Evolutionary conservation across 2,888 invertebrate species (phyloP).

Genomic region (Drosophila ochracea): DNA sequence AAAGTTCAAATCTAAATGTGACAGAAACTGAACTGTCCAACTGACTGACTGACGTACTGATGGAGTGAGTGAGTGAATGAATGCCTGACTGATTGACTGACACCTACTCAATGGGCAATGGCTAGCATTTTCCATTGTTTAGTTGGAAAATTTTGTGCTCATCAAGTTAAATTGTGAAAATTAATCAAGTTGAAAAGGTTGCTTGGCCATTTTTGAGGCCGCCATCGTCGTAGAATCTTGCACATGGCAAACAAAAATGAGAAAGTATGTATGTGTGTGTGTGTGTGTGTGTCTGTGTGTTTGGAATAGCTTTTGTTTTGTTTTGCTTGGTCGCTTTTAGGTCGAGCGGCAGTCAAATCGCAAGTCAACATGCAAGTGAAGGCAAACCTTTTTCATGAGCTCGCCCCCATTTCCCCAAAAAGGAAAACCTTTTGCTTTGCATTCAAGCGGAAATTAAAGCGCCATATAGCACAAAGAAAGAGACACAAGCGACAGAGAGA

Average conservation of each 20-base stretch:
- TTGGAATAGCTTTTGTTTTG: slow-evolving; percentile 55
- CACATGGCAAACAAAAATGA: slow-evolving; percentile 41
- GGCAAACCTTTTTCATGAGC: slow-evolving; percentile 50
- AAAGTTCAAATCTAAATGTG: slow-evolving; percentile 53
- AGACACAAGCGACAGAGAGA: not conserved
- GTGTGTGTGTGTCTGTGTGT: not conserved
- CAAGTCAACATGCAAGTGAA: slow-evolving; percentile 71
- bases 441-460: slow-evolving; percentile 81
- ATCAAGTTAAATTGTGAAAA: slow-evolving; percentile 78
- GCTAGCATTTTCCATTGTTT: slow-evolving; percentile 44
- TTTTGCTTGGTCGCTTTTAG: slow-evolving; percentile 53
- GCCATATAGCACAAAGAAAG: slow-evolving; percentile 17
- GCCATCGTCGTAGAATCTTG: slow-evolving; percentile 9
- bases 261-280: not conserved
- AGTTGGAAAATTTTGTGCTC: slow-evolving; percentile 59
- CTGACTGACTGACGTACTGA: not conserved
- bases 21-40: slow-evolving; percentile 16
- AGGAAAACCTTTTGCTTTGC: slow-evolving; percentile 73
- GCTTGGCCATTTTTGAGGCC: slow-evolving; percentile 31
- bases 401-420: slow-evolving; percentile 10
- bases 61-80: slow-evolving; percentile 5
- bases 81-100: slow-evolving; percentile 15
- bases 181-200: slow-evolving; percentile 82
- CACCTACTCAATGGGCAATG: slow-evolving; percentile 20
- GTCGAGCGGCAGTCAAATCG: slow-evolving; percentile 44